Base-by-base conservation (phyloP, 2,888 invertebrate genomes). In the Creontiades dilutus region DNA sequence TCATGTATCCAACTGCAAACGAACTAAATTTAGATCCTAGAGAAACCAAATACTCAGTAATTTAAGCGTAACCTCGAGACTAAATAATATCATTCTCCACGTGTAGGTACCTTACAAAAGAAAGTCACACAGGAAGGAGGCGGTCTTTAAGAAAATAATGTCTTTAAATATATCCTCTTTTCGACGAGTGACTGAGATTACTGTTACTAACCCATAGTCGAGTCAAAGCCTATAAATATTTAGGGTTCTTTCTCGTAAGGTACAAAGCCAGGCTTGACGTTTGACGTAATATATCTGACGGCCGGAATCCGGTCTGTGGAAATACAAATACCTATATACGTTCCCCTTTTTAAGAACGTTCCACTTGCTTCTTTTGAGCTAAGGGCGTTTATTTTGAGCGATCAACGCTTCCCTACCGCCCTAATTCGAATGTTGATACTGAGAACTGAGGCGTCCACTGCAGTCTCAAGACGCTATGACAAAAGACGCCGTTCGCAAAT, bases 251-350 rank as follows among this genome's bases (percentile, higher is more conserved):
- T 68, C 27, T 68, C 68, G 23, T 68, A 68, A 9, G 68, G 9
- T 27, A 57, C 13, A 57, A 19, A 68, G 27, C 4, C 4, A 12
- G 23, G 23, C 4, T 68, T 68, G 16, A 19, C 16, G n/a, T 19
- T 68, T 19, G 61, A 61, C 61, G 61, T 68, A 68, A 68, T 68
- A 68, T 68, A 68, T 68, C 68, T 68, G 78, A 78, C 78, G 78
- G 37, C 9, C 28, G 3, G 37, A 46, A 47, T 78, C 78, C 78
- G 46, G 78, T 46, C 46, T 28, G 28, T 28, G 28, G 76, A 76
- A 46, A 52, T 52, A 16, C 16, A 52, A 52, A 16, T 52, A 37
- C 37, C 37, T 4, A 37, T 37, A 37, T 37, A 37, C 37, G 7
- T 37, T 37, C 7, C 37, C 37, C 37, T 37, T 37, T 37, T 37